A percentile compares a stretch with the other conserved stretches of the same genome.
Evolutionary conservation across 2,797 vertebrate species (phyloP).

Genomic region (Zonotrichia albicollis): DNA sequence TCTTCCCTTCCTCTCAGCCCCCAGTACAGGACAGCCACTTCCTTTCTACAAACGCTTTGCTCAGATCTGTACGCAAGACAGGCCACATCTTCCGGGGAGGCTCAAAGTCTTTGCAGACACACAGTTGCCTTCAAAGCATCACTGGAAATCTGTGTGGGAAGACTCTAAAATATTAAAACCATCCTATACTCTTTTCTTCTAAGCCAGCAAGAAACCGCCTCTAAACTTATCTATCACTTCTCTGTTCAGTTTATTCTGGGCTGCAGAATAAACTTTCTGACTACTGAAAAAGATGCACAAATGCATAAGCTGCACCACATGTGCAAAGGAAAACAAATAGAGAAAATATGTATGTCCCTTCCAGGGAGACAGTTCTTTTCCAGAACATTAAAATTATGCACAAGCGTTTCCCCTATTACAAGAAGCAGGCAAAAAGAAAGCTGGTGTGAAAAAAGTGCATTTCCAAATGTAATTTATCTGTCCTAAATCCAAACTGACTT

Average conservation of each 20-base stretch:
- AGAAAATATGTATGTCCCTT: not conserved
- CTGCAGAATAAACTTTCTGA: slow-evolving; percentile 31
- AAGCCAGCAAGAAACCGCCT: slow-evolving; percentile 38
- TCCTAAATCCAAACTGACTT: not conserved
- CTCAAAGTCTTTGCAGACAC: slow-evolving; percentile 67
- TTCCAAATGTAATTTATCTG: not conserved
- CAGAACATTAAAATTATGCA: not conserved
- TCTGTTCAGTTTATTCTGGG: slow-evolving; percentile 47
- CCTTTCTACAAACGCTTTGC: slow-evolving; percentile 77
- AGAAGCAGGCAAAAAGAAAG: not conserved
- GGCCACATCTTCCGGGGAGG: slow-evolving; percentile 76
- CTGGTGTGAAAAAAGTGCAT: not conserved
- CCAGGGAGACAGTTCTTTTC: not conserved
- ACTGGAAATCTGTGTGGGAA: slow-evolving; percentile 90
- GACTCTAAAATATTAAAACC: slow-evolving; percentile 73
- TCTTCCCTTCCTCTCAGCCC: slow-evolving; percentile 62
- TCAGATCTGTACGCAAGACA: slow-evolving; percentile 85
- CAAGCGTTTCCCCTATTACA: not conserved
- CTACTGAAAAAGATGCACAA: not conserved
- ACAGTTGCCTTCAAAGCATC: slow-evolving; percentile 84
- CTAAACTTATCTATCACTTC: slow-evolving; percentile 41
- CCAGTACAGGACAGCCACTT: slow-evolving; percentile 73
- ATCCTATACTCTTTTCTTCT: slow-evolving; percentile 60
- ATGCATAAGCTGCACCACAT: not conserved
- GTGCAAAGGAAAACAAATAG: not conserved